Conservation (phyloP, 1,140 invertebrate species). For the Aporrectodea caliginosa region DNA sequence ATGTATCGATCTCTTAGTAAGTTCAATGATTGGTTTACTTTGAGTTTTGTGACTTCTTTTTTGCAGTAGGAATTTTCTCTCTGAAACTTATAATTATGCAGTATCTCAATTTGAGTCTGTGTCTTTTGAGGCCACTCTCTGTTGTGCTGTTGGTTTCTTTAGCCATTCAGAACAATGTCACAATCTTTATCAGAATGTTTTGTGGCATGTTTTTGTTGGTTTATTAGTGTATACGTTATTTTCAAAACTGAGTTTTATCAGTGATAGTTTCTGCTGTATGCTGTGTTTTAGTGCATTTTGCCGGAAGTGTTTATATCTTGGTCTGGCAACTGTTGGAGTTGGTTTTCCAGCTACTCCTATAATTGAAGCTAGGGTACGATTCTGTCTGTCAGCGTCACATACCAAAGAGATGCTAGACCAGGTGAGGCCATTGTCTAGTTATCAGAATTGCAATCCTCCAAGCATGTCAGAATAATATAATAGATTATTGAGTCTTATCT, state of each 20-base stretch:
- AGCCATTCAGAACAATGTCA: neutral
- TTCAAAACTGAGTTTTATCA: neutral
- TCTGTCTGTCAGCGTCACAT: slow-evolving; percentile 89
- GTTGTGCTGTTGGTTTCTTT: too few relatives aligned
- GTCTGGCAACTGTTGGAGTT: slow-evolving; percentile 85
- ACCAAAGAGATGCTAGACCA: slow-evolving; percentile 87
- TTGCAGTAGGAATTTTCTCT: too few relatives aligned
- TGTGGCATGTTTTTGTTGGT: neutral
- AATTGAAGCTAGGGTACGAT: slow-evolving; percentile 80
- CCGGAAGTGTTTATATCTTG: slow-evolving; percentile 69
- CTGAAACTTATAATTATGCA: too few relatives aligned
- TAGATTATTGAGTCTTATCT: too few relatives aligned
- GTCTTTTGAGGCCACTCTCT: neutral
- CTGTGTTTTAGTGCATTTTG: slow-evolving; percentile 67
- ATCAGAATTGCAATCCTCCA: too few relatives aligned
- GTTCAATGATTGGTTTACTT: too few relatives aligned
- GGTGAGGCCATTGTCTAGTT: slow-evolving; percentile 51
- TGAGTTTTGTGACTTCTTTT: too few relatives aligned
- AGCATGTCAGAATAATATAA: too few relatives aligned
- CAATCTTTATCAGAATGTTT: neutral
- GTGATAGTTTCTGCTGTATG: neutral
- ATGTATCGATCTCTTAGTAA: too few relatives aligned
- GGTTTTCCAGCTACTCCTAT: slow-evolving; percentile 92
- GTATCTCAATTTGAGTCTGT: neutral
- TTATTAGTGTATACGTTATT: neutral